These are phyloP conservation scores for Chaetodon trifascialis DNA, from an alignment of 2,113 vertebrate genomes.

Conservation along the genomic window DNA sequence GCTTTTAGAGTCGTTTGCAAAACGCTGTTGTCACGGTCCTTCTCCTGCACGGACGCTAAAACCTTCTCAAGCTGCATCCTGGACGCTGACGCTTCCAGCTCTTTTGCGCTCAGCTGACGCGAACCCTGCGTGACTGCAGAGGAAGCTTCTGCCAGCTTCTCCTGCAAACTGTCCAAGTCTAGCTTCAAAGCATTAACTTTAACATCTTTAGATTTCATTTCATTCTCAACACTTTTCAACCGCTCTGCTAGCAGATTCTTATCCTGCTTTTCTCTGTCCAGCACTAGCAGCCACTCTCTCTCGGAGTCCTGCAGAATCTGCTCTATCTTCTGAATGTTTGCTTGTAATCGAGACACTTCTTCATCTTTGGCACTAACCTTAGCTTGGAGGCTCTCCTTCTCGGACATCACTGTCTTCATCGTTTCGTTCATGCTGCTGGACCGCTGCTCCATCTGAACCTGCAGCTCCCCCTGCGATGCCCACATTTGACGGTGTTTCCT, in stretches of 20 bases:
- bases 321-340: constrained; percentile 84
- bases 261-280: constrained; percentile 84
- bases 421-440: constrained; percentile 79
- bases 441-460: constrained; percentile 79
- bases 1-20: constrained; percentile 79
- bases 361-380: constrained; percentile 91
- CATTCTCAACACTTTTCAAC: constrained; percentile 80
- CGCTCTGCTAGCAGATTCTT: constrained; percentile 83
- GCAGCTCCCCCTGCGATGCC: constrained; percentile 77
- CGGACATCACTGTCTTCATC: constrained; percentile 80
- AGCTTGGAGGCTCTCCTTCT: constrained; percentile 86
- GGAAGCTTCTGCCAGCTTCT: constrained; percentile 80
- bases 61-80: constrained; percentile 84
- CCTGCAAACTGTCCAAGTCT: constrained; percentile 86
- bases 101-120: constrained; percentile 79
- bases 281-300: constrained; percentile 86
- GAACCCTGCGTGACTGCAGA: constrained; percentile 78
- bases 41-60: constrained; percentile 78
- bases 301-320: constrained; percentile 87
- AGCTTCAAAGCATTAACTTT: constrained; percentile 85
- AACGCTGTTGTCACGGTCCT: constrained; percentile 77
- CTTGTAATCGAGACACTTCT: constrained; percentile 83
- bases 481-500: constrained; percentile 61
- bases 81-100: constrained; percentile 70
- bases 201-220: constrained; percentile 85